Base-by-base conservation (phyloP, 2,888 invertebrate species). In the Cotesia congregata region DNA sequence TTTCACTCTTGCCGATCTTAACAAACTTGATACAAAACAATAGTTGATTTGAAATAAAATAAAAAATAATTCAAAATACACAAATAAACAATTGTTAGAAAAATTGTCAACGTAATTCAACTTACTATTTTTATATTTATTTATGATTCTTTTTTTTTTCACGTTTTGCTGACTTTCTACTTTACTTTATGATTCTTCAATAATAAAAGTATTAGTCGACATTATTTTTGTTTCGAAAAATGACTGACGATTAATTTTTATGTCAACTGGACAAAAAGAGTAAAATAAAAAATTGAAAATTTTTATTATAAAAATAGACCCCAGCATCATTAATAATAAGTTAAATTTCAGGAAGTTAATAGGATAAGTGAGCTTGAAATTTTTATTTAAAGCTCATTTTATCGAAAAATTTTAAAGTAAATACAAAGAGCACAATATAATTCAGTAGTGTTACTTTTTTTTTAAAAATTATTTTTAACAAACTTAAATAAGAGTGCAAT, bases 21-120 rank as follows among this genome's bases (percentile, higher is more conserved):
- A n/a, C 15, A 62, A 15, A 62, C n/a, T 15, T 62, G 7, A 62
- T 20, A 62, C 12, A 64, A 65, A 72, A 72, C 62, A 72, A 72
- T 39, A 38, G 30, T 62, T 62, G 7, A 62, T 62, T 59, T 59
- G 6, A 59, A 59, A 6, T 15, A 62, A n/a, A 39, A n/a, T 39
- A 67, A 50, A 50, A 50, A 12, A 67, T 50, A 7, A 50, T 50
- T 50, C 2, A 15, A 59, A 15, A 50, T 30, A 9, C 9, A 9
- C 1, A 50, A 50, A 50, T 50, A 50, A 50, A 50, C 12, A 3
- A 30, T 50, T 50, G 4, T 12, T 50, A 50, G 30, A 50, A 50
- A 50, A 12, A 50, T 12, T 50, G 50, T 50, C 50, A 12, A 12
- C 9, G 50, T 12, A 50, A 50, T 50, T 50, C 9, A 50, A 50